These are phyloP conservation scores for Liopterus haemorrhoidalis DNA, from an alignment of 2,888 invertebrate species.

Conservation along the genomic window DNA sequence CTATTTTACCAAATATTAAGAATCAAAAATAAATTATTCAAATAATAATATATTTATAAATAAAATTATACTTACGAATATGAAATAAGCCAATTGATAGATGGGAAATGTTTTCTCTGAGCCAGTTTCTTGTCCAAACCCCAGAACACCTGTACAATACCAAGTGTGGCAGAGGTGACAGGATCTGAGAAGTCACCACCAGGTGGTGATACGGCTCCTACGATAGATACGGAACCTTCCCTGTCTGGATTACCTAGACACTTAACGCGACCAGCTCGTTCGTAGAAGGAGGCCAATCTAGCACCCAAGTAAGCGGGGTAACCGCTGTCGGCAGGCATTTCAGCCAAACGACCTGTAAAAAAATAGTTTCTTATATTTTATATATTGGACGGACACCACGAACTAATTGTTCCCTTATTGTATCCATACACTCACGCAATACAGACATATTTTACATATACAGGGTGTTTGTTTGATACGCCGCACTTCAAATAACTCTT, in stretches of 20 bases:
- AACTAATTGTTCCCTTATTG: too few relatives aligned
- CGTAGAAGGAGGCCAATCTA: slow-evolving; percentile 97
- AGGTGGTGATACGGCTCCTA: slow-evolving; percentile 98
- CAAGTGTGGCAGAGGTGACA: slow-evolving; percentile 96
- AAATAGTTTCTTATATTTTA: slow-evolving; percentile 3
- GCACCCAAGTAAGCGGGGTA: slow-evolving; percentile 99
- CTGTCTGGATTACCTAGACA: slow-evolving; percentile 96
- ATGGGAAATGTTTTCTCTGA: slow-evolving; percentile 99
- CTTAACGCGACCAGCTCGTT: slow-evolving; percentile 96
- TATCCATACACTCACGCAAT: too few relatives aligned
- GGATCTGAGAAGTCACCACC: slow-evolving; percentile 99
- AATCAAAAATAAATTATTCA: too few relatives aligned
- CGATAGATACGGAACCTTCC: slow-evolving; percentile 98
- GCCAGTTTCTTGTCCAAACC: slow-evolving; percentile 98
- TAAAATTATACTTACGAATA: slow-evolving; percentile 55
- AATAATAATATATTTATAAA: too few relatives aligned
- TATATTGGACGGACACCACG: too few relatives aligned
- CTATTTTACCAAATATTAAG: too few relatives aligned
- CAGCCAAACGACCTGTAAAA: slow-evolving; percentile 76
- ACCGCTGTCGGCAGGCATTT: slow-evolving; percentile 99
- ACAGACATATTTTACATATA: too few relatives aligned
- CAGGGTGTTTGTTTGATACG: too few relatives aligned
- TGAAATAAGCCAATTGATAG: slow-evolving; percentile 99
- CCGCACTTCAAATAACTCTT: too few relatives aligned
- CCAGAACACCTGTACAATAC: slow-evolving; percentile 99